These are phyloP conservation scores for Temnothorax unifasciatus DNA, from an alignment of 2,888 invertebrate species.

Conservation along the genomic window DNA sequence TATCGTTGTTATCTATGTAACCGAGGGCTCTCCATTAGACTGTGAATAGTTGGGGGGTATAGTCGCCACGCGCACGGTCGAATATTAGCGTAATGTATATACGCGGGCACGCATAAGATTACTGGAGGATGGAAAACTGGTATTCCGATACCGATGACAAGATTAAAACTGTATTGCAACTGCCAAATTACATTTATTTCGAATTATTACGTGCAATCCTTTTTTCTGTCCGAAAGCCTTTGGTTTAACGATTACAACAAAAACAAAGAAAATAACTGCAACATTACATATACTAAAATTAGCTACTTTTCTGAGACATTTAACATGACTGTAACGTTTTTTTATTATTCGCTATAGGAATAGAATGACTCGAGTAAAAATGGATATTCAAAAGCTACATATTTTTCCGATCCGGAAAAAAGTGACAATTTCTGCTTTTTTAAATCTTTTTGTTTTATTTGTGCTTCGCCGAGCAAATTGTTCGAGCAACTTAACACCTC, in stretches of 20 bases:
- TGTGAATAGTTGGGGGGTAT: neutral
- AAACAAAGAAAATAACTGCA: neutral
- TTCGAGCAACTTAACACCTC: neutral
- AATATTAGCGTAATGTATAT: conserved; percentile 29
- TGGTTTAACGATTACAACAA: neutral
- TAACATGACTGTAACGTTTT: neutral
- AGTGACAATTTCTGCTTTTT: neutral
- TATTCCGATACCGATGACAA: neutral
- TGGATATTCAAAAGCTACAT: neutral
- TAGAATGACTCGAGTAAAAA: neutral
- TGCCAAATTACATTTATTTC: neutral
- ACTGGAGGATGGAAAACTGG: neutral
- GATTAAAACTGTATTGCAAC: neutral
- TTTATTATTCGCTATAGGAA: neutral
- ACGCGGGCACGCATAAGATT: neutral
- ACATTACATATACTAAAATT: neutral
- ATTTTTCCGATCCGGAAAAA: neutral
- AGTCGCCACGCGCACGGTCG: conserved; percentile 10
- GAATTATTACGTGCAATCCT: neutral
- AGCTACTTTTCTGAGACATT: neutral
- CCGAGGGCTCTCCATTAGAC: conserved; percentile 44
- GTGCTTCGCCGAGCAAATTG: too few species aligned
- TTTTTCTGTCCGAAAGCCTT: neutral
- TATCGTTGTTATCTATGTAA: conserved; percentile 50
- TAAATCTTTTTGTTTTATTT: neutral